Evolutionary conservation across 2,797 vertebrate genomes (phyloP).

Genomic region (Dicrostonyx torquatus): DNA sequence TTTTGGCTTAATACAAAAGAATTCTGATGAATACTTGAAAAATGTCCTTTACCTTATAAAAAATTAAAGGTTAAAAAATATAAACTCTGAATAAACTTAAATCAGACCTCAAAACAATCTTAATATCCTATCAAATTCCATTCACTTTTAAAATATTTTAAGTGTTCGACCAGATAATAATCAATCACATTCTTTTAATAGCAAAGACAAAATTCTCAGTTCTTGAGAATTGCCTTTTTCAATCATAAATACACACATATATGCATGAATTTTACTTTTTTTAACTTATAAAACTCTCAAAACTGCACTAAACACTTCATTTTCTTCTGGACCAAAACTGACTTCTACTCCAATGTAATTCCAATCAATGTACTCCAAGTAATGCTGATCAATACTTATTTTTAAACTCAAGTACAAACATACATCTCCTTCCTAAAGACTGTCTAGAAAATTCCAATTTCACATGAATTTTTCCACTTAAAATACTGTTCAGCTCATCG

Average conservation of each 20-base stretch:
- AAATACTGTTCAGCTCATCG: slow-evolving; percentile 20
- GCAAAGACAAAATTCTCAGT: not conserved
- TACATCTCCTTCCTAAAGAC: not conserved
- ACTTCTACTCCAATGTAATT: too few relatives aligned
- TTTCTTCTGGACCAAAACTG: slow-evolving; percentile 52
- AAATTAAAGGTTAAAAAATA: slow-evolving; percentile 2
- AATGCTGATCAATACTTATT: not conserved
- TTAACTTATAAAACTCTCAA: slow-evolving; percentile 29
- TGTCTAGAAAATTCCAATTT: slow-evolving; percentile 43
- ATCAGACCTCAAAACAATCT: not conserved
- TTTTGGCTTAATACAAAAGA: slow-evolving; percentile 5
- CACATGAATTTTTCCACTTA: slow-evolving; percentile 33
- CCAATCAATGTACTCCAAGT: too few relatives aligned
- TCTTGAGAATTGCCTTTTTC: not conserved
- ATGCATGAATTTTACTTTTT: not conserved
- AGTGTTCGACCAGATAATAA: slow-evolving; percentile 12
- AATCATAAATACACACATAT: slow-evolving; percentile 31
- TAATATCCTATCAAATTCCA: slow-evolving; percentile 25
- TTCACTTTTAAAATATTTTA: slow-evolving; percentile 28
- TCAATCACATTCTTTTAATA: not conserved
- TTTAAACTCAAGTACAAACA: slow-evolving; percentile 31
- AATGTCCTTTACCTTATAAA: slow-evolving; percentile 23
- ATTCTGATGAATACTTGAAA: slow-evolving; percentile 18
- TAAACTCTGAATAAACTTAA: slow-evolving; percentile 31
- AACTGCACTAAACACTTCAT: slow-evolving; percentile 22